phyloP scores from a whole-genome alignment of 2,797 vertebrate genomes.

The Neosilurus hyrtlii region DNA sequence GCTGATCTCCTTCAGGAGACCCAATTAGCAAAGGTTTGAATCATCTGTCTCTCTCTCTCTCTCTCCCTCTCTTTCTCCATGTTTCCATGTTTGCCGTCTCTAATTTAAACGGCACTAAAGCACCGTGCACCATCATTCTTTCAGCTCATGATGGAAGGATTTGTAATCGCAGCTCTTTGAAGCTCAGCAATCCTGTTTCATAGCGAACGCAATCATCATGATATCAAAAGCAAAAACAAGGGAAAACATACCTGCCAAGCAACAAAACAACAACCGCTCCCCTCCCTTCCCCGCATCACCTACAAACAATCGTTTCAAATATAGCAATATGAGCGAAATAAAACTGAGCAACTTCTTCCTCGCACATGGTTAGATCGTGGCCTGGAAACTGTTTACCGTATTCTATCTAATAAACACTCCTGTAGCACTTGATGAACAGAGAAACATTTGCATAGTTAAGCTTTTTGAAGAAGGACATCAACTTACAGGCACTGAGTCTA shows the following conservation, averaged over 20 bases:
- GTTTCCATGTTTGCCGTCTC: not conserved
- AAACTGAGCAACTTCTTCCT: not conserved
- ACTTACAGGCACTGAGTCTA: not conserved
- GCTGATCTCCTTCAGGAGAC: slow-evolving; percentile 70
- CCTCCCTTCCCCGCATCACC: not conserved
- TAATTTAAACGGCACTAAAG: not conserved
- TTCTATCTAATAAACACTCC: not conserved
- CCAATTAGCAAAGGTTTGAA: slow-evolving; percentile 58
- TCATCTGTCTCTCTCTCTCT: not conserved
- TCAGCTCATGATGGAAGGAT: not conserved
- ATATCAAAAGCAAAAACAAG: not conserved
- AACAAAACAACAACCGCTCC: no score
- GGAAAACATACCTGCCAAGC: not conserved
- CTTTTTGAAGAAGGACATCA: not conserved
- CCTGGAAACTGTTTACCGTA: not conserved
- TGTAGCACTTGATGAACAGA: not conserved
- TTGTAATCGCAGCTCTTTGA: slow-evolving; percentile 18
- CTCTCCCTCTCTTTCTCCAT: not conserved
- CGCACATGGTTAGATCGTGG: not conserved
- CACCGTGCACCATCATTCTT: not conserved
- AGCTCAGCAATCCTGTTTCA: slow-evolving; percentile 19
- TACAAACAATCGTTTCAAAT: no score
- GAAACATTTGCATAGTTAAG: not conserved
- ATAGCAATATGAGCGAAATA: not conserved
- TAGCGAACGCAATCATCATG: not conserved